Evolutionary conservation across 2,888 invertebrate genomes (phyloP).

Genomic region (Sinelater perroti): DNA sequence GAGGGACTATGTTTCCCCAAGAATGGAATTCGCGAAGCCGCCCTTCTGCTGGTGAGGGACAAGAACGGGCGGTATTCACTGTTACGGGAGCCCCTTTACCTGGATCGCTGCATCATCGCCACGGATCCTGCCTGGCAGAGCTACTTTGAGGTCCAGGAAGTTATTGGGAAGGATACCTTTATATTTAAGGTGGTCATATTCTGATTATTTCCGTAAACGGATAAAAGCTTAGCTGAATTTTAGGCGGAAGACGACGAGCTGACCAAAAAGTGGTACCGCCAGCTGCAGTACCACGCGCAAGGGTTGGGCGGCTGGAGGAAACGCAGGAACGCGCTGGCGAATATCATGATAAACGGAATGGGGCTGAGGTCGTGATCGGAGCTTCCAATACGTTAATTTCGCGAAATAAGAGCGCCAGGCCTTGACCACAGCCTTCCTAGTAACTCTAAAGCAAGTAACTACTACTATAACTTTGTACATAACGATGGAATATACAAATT

Average conservation of each 20-base stretch:
- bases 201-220: too few species aligned
- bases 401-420: slow-evolving; percentile 6
- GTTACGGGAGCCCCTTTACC: slow-evolving; percentile 87
- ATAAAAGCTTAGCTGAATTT: slow-evolving; percentile 42
- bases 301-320: slow-evolving; percentile 93
- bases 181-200: slow-evolving; percentile 82
- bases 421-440: slow-evolving; percentile 18
- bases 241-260: slow-evolving; percentile 89
- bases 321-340: slow-evolving; percentile 91
- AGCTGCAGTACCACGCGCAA: slow-evolving; percentile 89
- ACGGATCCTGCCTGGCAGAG: slow-evolving; percentile 92
- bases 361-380: slow-evolving; percentile 53
- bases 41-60: slow-evolving; percentile 86
- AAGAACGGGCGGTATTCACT: slow-evolving; percentile 88
- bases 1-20: slow-evolving; percentile 40
- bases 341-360: slow-evolving; percentile 95
- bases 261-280: slow-evolving; percentile 89
- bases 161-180: slow-evolving; percentile 90
- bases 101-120: slow-evolving; percentile 91
- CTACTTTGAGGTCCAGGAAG: slow-evolving; percentile 94
- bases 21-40: slow-evolving; percentile 84
- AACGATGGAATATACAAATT: slow-evolving; percentile 35
- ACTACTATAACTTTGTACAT: slow-evolving; percentile 46
- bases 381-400: slow-evolving; percentile 27
- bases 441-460: slow-evolving; percentile 14